These are phyloP conservation scores for Nemoura dubitans DNA, from an alignment of 2,888 invertebrate genomes.

Conservation along the genomic window DNA sequence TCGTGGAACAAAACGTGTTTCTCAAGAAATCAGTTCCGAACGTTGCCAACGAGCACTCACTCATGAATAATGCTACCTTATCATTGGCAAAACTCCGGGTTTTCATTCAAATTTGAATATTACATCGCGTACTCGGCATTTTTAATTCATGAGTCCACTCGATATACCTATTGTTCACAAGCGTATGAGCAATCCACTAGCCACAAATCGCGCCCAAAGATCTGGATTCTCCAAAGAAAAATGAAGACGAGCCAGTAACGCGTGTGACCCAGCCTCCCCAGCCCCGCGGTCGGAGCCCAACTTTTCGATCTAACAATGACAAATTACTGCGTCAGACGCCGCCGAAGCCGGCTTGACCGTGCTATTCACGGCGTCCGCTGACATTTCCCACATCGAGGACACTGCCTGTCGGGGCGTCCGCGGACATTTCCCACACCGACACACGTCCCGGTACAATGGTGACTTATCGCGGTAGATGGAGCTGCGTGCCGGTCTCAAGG, in stretches of 20 bases:
- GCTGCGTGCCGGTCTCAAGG: constrained; percentile 17
- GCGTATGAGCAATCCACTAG: background rate
- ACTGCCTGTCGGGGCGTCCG: background rate
- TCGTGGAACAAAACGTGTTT: background rate
- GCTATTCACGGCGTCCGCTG: too few relatives aligned
- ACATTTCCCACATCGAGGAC: background rate
- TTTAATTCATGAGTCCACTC: background rate
- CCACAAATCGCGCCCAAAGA: background rate
- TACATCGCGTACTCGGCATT: background rate
- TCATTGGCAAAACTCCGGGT: background rate
- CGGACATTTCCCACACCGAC: too few relatives aligned
- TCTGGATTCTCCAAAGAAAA: background rate
- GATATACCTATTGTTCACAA: background rate
- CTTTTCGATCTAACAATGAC: constrained; percentile 38
- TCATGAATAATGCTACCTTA: background rate
- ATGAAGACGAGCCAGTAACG: background rate
- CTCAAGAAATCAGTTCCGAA: background rate
- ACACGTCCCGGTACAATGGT: background rate
- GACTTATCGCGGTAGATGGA: constrained; percentile 19
- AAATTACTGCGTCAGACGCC: background rate
- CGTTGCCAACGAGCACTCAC: background rate
- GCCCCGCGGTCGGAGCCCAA: background rate
- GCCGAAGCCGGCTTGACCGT: background rate
- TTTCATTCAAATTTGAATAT: constrained; percentile 10
- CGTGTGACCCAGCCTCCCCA: background rate